Evolutionary conservation across 2,797 vertebrate genomes (phyloP), one percentile per base, ranked within the genome.

Genomic region (Staurois parvus): DNA sequence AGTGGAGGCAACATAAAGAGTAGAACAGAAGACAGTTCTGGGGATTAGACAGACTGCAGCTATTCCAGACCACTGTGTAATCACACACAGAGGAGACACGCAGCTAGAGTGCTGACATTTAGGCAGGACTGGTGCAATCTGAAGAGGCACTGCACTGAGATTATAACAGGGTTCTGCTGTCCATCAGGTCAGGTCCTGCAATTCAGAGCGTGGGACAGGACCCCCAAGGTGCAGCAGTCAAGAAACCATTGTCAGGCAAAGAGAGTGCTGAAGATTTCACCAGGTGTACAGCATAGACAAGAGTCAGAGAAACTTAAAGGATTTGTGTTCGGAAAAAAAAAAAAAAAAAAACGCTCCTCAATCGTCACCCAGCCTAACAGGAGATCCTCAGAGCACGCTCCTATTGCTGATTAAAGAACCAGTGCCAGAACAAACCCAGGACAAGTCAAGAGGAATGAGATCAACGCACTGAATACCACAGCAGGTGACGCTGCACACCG

Each of bases 1-100:
- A 79, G 85, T 66, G 85, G 85, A 83, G 68, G 80, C 26, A 86
- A 67, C 82, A 79, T 26, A 87, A 79, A 81, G 68, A 84, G 81
- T 81, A 87, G 6, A 74, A 72, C 72, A 67, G 76, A 73, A 81
- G 84, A 76, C 72, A 81, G 79, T 45, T 29, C 34, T 34, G 76
- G 73, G 56, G 85, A 80, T 80, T 74, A 68, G n/a, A 45, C 40
- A 76, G 84, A 76, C 72, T 76, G 32, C 79, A 81, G 84, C 62
- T 76, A 59, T 70, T 26, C 15, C 74, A 19, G 5, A 30, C 48
- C 48, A 62, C 74, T 29, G 56, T 76, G 19, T 7, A 48, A 45
- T 56, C 72, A 62, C 32, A 64, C 8, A 37, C 24, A 72, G 48
- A 30, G 40, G 40, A 42, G 7, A 62, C 26, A 64, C 4, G 28